Conservation (phyloP, 2,113 vertebrate species). For the Mastomys natalensis region DNA sequence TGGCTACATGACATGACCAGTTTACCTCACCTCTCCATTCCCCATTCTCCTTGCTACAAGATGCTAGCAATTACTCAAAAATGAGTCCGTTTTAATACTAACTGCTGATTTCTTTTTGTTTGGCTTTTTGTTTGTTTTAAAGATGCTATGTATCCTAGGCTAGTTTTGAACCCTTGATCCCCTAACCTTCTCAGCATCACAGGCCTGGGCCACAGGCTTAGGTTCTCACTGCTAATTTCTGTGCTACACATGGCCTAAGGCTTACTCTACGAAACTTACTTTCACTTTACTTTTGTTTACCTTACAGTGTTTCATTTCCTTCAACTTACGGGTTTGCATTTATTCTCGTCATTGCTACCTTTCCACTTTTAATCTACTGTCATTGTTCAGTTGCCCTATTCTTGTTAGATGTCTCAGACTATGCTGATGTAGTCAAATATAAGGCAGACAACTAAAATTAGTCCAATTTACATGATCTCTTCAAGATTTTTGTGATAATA, state of each 20-base stretch:
- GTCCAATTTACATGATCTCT: not conserved
- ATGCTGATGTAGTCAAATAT: not conserved
- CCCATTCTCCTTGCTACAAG: not conserved
- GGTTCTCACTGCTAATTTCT: not conserved
- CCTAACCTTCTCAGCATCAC: not conserved
- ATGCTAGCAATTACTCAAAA: not conserved
- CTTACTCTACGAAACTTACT: not conserved
- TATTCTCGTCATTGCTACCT: not conserved
- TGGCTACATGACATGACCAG: not conserved
- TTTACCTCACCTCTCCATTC: not conserved
- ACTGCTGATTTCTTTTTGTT: not conserved
- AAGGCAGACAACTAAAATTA: not conserved
- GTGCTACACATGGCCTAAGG: not conserved
- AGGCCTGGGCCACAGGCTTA: not conserved
- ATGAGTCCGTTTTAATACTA: not conserved
- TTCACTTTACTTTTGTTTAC: not conserved
- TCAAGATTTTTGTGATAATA: not conserved
- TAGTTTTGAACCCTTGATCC: not conserved
- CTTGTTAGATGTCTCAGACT: not conserved
- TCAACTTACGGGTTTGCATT: not conserved
- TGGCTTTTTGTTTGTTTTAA: not conserved
- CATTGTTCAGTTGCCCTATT: not conserved
- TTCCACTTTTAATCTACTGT: not conserved
- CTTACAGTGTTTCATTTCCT: not conserved
- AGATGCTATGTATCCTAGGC: not conserved